Evolutionary conservation across 1,140 invertebrate species (phyloP).

Genomic region (Drosophila ironensis): DNA sequence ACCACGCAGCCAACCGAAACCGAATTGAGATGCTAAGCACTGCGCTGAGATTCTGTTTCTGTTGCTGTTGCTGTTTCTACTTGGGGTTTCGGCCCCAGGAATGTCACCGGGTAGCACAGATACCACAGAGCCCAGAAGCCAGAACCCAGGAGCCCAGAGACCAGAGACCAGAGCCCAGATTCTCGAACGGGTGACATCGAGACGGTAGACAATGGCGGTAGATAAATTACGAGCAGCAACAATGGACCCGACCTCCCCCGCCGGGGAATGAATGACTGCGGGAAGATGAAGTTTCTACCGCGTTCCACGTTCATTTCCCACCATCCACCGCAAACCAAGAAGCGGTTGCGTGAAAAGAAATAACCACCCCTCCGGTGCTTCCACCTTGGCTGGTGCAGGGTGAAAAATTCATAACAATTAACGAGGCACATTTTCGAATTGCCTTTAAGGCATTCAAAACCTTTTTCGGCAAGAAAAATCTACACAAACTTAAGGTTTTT

Average conservation of each 20-base stretch:
- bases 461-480: too few relatives aligned
- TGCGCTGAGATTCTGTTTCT: slow-evolving; percentile 42
- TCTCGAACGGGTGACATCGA: slow-evolving; percentile 28
- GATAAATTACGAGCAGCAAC: slow-evolving; percentile 65
- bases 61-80: slow-evolving; percentile 3
- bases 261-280: slow-evolving; percentile 42
- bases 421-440: too few relatives aligned
- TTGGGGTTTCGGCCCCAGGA: slow-evolving; percentile 3
- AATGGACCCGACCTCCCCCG: slow-evolving; percentile 24
- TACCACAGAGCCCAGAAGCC: background rate
- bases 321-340: slow-evolving; percentile 22
- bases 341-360: slow-evolving; percentile 59
- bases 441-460: too few relatives aligned
- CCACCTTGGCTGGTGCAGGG: background rate
- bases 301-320: slow-evolving; percentile 25
- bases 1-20: slow-evolving; percentile 2
- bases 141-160: background rate
- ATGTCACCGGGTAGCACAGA: slow-evolving; percentile 17
- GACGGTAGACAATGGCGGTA: slow-evolving; percentile 51
- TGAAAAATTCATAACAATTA: background rate
- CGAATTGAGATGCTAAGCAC: slow-evolving; percentile 71
- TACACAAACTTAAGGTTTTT: too few relatives aligned
- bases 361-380: slow-evolving; percentile 23
- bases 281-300: slow-evolving; percentile 54
- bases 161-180: background rate